Base-by-base conservation (phyloP, 2,113 vertebrate species). In the Camelus bactrianus region DNA sequence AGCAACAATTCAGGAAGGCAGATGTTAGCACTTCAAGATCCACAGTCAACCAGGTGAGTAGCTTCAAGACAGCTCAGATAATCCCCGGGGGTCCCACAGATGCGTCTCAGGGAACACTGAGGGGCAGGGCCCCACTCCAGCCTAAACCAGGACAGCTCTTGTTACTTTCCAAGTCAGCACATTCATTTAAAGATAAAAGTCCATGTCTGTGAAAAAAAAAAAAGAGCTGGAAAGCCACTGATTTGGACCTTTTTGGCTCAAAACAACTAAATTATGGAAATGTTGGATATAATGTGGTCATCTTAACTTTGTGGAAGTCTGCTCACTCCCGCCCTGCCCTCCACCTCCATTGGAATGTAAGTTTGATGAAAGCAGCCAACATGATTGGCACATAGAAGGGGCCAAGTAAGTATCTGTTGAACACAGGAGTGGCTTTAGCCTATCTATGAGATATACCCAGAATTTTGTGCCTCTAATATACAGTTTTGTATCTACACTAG, bases 111-210 rank as follows among this genome's bases (percentile, higher is more conserved):
- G 30, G 4, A 13, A 46, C 5, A 7, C 0, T 58, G 48, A 32
- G 6, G 42, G 14, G 11, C n/a, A 9, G 48, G 30, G 6, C 9
- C 26, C 48, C 20, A 48, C 0, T 8, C 2, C 5, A 22, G 38
- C 54, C 65, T 54, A 42, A 76, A 46, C 14, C 46, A 77, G 5
- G 58, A 17, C 13, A 62, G 24, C 20, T 32, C 50, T 20, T 22
- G 10, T 24, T 65, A 7, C 26, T 60, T 86, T 73, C 30, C 19
- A 42, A 64, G 38, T 72, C 69, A 92, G n/a, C 56, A 26, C 48
- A 77, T 42, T 42, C 38, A 67, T 11, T n/a, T 67, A 48, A 87
- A 80, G 24, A 56, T 76, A 65, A 26, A 50, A 64, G 42, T 32
- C 4, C 12, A 20, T 12, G 10, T 77, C 56, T 73, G 42, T 70